These are phyloP conservation scores for Clarias pachynema DNA, from an alignment of 2,797 vertebrate species.

Conservation along the genomic window DNA sequence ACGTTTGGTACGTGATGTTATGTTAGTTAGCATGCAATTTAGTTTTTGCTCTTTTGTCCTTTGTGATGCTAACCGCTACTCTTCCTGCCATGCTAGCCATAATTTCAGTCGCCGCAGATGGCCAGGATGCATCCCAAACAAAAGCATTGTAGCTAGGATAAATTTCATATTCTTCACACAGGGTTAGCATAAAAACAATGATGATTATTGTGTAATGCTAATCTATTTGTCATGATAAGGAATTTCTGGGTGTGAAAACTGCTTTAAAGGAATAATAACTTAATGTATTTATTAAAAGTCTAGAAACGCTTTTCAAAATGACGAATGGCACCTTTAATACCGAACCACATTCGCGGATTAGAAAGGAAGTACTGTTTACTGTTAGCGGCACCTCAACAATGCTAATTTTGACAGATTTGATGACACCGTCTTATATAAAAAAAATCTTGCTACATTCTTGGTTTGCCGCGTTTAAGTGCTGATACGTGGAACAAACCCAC, in stretches of 20 bases:
- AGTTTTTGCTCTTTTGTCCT: not conserved
- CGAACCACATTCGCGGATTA: not conserved
- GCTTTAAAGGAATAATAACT: not conserved
- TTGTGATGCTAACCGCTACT: not conserved
- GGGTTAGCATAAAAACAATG: not conserved
- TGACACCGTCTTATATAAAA: not conserved
- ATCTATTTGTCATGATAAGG: not conserved
- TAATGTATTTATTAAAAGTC: not conserved
- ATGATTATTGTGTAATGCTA: not conserved
- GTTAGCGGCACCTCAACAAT: not conserved
- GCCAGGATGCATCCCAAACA: not conserved
- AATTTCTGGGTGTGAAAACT: not conserved
- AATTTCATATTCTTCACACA: not conserved
- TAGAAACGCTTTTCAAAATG: not conserved
- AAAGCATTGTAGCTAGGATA: not conserved
- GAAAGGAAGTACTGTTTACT: not conserved
- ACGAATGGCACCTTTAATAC: not conserved
- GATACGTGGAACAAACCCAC: slow-evolving; percentile 32
- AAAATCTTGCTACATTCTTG: slow-evolving; percentile 2
- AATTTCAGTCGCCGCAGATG: not conserved
- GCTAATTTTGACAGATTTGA: not conserved
- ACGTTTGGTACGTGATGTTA: not conserved
- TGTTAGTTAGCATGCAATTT: not conserved
- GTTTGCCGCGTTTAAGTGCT: not conserved
- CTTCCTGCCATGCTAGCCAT: not conserved